A percentile compares a stretch with the other conserved stretches of the same genome.
phyloP scores from a whole-genome alignment of 2,797 vertebrate species.

The Fistularia commersonii region DNA sequence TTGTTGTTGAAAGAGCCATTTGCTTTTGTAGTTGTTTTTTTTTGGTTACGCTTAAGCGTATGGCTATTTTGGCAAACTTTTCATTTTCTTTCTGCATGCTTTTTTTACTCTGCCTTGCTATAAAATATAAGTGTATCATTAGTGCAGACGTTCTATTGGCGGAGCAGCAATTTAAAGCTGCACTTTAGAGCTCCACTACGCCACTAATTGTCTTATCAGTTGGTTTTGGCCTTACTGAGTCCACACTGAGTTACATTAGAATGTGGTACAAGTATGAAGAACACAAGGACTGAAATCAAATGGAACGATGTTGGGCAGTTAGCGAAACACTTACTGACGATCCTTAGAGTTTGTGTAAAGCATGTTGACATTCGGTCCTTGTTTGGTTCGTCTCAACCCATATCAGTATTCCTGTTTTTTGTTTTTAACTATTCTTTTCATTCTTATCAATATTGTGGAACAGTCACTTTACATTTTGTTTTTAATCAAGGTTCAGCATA shows the following conservation, averaged over 20 bases:
- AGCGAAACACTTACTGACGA: too few relatives aligned
- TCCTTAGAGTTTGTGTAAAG: too few relatives aligned
- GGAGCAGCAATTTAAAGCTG: conserved; percentile 6
- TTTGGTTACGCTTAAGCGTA: conserved; percentile 14
- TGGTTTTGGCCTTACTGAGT: conserved; percentile 47
- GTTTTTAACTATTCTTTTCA: too few relatives aligned
- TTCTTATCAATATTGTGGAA: too few relatives aligned
- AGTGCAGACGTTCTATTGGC: conserved; percentile 5
- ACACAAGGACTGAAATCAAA: conserved; percentile 32
- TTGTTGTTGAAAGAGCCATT: conserved; percentile 47
- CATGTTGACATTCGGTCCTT: too few relatives aligned
- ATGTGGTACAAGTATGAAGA: conserved; percentile 28
- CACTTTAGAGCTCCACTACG: conserved; percentile 8
- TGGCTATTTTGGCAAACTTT: too few relatives aligned
- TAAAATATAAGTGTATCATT: conserved; percentile 26
- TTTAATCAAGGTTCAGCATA: too few relatives aligned
- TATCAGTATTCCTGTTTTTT: too few relatives aligned
- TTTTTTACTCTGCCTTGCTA: conserved; percentile 22
- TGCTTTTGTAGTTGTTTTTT: conserved; percentile 2
- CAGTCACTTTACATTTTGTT: too few relatives aligned
- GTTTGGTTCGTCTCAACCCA: too few relatives aligned
- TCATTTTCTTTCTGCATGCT: conserved; percentile 51
- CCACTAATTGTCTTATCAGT: conserved; percentile 37
- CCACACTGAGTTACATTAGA: conserved; percentile 19
- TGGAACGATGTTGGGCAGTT: not conserved